These are phyloP conservation scores for Clavelina lepadiformis DNA, from an alignment of 23 tunicate species.

Conservation along the genomic window DNA sequence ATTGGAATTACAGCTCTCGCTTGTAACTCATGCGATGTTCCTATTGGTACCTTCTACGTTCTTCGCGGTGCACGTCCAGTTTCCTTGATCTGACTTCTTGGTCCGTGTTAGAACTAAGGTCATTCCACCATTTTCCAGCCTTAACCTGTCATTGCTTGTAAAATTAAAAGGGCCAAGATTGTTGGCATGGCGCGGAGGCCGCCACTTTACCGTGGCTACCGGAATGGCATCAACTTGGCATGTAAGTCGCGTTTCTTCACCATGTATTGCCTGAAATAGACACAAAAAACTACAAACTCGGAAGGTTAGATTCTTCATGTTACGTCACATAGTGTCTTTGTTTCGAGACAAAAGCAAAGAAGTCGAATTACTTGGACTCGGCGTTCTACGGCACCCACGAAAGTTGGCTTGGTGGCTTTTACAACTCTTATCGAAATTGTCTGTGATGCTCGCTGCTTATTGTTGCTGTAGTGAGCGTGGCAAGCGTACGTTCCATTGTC, in stretches of 20 bases:
- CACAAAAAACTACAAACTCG: too few relatives aligned
- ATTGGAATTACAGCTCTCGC: too few relatives aligned
- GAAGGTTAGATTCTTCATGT: too few relatives aligned
- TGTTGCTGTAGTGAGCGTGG: constrained; percentile 20
- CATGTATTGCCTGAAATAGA: constrained; percentile 16
- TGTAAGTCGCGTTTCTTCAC: constrained; percentile 4
- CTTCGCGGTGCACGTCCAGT: constrained; percentile 42
- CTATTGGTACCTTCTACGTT: constrained; percentile 19
- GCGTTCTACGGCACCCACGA: too few relatives aligned
- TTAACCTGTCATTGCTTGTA: neutral
- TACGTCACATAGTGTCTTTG: too few relatives aligned
- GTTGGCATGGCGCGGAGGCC: constrained; percentile 6
- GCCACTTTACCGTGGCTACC: constrained; percentile 43
- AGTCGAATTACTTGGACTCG: too few relatives aligned
- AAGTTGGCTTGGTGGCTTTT: neutral
- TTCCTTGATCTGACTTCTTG: constrained; percentile 23
- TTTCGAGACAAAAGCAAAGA: too few relatives aligned
- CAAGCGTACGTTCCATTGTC: constrained; percentile 68
- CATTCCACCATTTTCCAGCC: neutral
- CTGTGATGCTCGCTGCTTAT: neutral
- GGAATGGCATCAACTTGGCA: constrained; percentile 50
- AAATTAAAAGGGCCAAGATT: constrained; percentile 15
- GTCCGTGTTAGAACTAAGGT: constrained; percentile 13
- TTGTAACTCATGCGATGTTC: too few relatives aligned
- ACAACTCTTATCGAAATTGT: neutral